Evolutionary conservation across 2,888 invertebrate genomes (phyloP), one percentile per base, ranked within the genome.

Genomic region (Resseliella maxima): DNA sequence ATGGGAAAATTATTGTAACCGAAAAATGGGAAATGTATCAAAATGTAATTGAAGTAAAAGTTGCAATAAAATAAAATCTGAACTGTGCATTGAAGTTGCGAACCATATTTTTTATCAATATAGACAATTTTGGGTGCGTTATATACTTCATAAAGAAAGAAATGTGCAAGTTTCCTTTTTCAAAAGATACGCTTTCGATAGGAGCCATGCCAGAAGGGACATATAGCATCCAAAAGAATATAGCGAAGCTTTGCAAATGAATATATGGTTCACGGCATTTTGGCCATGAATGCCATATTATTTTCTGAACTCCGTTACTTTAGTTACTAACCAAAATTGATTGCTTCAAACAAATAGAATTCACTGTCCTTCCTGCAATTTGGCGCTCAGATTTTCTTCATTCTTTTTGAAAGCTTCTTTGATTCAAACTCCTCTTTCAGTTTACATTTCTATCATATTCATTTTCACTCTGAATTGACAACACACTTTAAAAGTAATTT

Each of bases 301-400:
- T n/a, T n/a, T n/a, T 27, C 5, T 72, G 72, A 31, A 31, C 31
- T 31, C 21, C 72, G 72, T 72, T 72, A 31, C 72, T 72, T n/a
- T 72, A 35, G 72, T 31, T 72, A 72, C 31, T 72, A 72, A 72
- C 27, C 31, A 31, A 72, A 15, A 72, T 31, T 8, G 31, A 72
- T 72, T 72, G 72, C 72, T 72, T 72, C 31, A 72, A 31, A 24
- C 27, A 72, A 72, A 72, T 72, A 35, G 72, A 59, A 24, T 59
- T 59, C 35, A 72, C 15, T 72, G 72, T 31, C 31, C 31, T 31
- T 72, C 31, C 35, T n/a, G 6, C 15, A 15, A 35, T 18, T 35
- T 15, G 31, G n/a, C n/a, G n/a, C n/a, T n/a, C n/a, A n/a, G n/a
- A n/a, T 0, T 12, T 72, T 31, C 8, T 31, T 72, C 72, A 2